Conservation (phyloP, 2,113 vertebrate genomes). For the Mesembrinibis cayennensis region DNA sequence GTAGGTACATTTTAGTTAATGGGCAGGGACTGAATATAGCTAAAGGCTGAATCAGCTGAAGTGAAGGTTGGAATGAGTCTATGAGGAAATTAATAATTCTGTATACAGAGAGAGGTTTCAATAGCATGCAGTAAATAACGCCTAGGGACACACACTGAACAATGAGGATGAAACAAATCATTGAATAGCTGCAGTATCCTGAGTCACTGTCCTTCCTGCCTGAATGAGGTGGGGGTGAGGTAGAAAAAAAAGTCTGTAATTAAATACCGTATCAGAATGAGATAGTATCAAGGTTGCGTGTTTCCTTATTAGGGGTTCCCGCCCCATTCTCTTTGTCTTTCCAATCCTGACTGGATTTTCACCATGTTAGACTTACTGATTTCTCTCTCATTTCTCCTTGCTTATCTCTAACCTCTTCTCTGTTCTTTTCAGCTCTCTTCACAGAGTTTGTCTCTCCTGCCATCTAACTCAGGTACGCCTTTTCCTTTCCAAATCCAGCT, state of each 20-base stretch:
- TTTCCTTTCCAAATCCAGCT: not conserved
- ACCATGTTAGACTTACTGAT: not conserved
- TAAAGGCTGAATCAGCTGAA: constrained; percentile 59
- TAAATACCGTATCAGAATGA: not conserved
- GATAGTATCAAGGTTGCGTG: not conserved
- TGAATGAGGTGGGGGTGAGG: not conserved
- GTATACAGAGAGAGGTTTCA: constrained; percentile 1
- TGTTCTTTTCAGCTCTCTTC: not conserved
- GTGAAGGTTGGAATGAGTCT: constrained; percentile 41
- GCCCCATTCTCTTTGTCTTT: not conserved
- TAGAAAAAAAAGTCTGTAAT: not conserved
- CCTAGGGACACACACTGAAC: not conserved
- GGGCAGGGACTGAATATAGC: constrained; percentile 3
- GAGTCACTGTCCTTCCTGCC: not conserved
- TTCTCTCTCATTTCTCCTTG: not conserved
- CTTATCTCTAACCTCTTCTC: not conserved
- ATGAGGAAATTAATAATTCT: constrained; percentile 61
- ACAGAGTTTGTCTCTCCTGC: not conserved
- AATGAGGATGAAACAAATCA: constrained; percentile 20
- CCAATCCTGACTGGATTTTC: not conserved
- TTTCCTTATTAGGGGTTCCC: not conserved
- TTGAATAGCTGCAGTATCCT: not conserved
- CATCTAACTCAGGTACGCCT: too few relatives aligned
- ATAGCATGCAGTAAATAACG: not conserved
- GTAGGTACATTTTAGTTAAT: constrained; percentile 18